phyloP scores from a whole-genome alignment of 2,113 vertebrate species.

The Rhinolophus ferrumequinum region DNA sequence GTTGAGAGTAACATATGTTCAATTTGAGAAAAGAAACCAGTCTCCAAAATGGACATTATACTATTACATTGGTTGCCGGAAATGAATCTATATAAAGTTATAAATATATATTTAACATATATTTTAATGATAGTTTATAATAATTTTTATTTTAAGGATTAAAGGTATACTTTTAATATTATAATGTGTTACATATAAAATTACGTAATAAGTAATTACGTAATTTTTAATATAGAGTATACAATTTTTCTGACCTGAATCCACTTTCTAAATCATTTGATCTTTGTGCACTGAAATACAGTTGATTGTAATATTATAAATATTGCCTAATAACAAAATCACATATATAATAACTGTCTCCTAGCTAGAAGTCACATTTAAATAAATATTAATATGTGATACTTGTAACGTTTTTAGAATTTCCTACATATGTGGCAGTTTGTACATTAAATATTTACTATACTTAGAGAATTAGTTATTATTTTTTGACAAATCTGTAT shows the following conservation, averaged over 20 bases:
- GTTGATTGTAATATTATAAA: neutral
- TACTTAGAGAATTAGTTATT: neutral
- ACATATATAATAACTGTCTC: neutral
- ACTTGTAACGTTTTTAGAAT: neutral
- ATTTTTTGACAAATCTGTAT: neutral
- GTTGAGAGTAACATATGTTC: neutral
- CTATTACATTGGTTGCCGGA: neutral
- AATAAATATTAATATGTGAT: neutral
- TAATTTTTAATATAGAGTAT: neutral
- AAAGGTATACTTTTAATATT: neutral
- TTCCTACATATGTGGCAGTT: neutral
- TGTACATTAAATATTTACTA: neutral
- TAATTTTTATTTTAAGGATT: neutral
- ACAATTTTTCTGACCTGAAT: neutral
- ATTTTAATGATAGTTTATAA: neutral
- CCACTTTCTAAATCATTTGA: neutral
- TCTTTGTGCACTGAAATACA: neutral
- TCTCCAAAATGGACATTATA: neutral
- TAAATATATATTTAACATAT: neutral
- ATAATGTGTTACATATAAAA: neutral
- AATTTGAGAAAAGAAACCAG: neutral
- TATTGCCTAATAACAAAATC: neutral
- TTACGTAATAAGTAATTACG: neutral
- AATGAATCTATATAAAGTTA: neutral
- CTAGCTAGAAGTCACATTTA: neutral